Evolutionary conservation across 2,888 invertebrate species (phyloP).

Genomic region (Erebia ligea): DNA sequence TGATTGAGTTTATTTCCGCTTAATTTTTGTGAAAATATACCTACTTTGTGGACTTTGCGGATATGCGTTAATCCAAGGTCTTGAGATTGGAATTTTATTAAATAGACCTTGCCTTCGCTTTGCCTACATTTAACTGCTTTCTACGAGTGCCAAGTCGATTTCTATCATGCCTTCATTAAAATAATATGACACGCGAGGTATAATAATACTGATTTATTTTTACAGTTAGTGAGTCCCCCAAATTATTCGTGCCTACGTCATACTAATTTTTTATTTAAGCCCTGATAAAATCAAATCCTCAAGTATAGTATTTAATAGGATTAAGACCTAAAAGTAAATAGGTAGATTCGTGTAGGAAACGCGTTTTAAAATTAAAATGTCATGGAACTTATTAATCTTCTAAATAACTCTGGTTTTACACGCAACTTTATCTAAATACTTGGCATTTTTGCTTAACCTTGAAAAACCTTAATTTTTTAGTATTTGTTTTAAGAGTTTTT

Average conservation of each 20-base stretch:
- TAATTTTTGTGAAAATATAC: background rate
- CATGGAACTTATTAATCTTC: background rate
- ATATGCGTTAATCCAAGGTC: background rate
- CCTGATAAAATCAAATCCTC: slow-evolving; percentile 5
- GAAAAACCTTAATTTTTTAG: background rate
- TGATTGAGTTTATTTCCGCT: too few relatives aligned
- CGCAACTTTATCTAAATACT: background rate
- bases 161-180: slow-evolving; percentile 6
- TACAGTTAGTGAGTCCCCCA: background rate
- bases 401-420: background rate
- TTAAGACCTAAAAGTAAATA: slow-evolving; percentile 1
- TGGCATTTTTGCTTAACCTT: background rate
- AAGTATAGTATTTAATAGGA: background rate
- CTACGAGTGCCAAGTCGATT: slow-evolving; percentile 5
- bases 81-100: background rate
- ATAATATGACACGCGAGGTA: slow-evolving; percentile 4
- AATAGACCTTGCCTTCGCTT: background rate
- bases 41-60: too few relatives aligned
- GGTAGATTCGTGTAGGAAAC: slow-evolving; percentile 6
- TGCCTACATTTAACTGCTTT: slow-evolving; percentile 4
- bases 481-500: background rate
- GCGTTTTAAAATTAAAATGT: background rate
- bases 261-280: background rate
- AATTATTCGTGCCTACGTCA: background rate
- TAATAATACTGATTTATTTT: background rate